Base-by-base conservation (phyloP, 1,140 invertebrate genomes). In the Drosophila virilis region DNA sequence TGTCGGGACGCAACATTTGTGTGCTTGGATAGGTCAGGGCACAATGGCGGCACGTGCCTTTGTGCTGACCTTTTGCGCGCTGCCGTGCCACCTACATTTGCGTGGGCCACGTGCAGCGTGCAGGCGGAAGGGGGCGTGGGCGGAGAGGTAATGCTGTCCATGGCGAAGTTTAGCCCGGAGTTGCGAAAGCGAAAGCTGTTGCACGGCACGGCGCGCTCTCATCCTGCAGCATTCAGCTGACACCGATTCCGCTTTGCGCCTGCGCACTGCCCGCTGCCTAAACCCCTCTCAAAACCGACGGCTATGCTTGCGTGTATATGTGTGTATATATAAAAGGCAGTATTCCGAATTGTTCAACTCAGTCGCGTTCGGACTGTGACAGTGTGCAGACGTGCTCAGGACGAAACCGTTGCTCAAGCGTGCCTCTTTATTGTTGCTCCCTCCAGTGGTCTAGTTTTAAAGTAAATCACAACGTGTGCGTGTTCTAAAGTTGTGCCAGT, bases 201-300 rank as follows among this genome's bases (percentile, higher is more conserved):
- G 81, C 81, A 80, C 35, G 42, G 59, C 58, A 52, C 50, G 12
- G 13, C 9, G 17, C 67, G 35, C 45, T 78, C 74, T 74, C 69
- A 65, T 75, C 69, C 69, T 66, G 60, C 66, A 71, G 68, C 64
- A 65, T 50, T 32, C 51, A 55, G 66, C 64, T 86, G 82, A 81
- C 82, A 86, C 83, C 67, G 76, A 77, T 88, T 86, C 55, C 79
- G 83, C 79, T 86, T 86, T 83, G 83, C 83, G 83, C 83, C 72
- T 88, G 83, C 83, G 83, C 80, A 57, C 48, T 74, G n/a, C 8
- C 2, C 61, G 33, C 8, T 28, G 0, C 37, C 43, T 70, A 67
- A 66, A 59, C 58, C 60, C 76, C 73, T 48, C 58, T 10, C 3
- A 50, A 42, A 72, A 40, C 32, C 67, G 42, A 38, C 55, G 51